A percentile compares a stretch with the other conserved stretches of the same genome.
Conservation (phyloP, 2,113 vertebrate genomes). For the Oxyura jamaicensis region DNA sequence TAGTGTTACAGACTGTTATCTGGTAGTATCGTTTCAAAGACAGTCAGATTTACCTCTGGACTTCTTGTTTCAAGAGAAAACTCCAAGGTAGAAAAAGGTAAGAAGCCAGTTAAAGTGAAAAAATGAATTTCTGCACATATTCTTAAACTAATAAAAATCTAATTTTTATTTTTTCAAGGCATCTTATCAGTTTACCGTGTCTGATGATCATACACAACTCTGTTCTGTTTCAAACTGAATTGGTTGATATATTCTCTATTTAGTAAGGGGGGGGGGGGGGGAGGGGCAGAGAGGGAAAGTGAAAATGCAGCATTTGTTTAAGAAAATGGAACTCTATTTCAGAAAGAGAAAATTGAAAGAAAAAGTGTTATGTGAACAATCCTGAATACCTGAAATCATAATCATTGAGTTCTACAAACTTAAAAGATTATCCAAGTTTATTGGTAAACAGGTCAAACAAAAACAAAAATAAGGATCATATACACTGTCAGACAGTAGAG, state of each 20-base stretch:
- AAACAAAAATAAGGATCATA: neutral
- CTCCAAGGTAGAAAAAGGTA: neutral
- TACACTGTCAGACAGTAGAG: neutral
- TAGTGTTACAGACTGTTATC: neutral
- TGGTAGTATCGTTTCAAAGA: neutral
- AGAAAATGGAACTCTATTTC: neutral
- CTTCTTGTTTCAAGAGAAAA: neutral
- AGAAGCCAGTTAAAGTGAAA: neutral
- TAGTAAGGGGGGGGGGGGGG: neutral
- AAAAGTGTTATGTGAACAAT: neutral
- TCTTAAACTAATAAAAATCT: neutral
- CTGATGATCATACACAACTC: neutral
- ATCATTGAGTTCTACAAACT: neutral
- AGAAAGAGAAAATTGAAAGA: neutral
- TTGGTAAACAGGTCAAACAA: neutral
- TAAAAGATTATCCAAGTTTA: neutral
- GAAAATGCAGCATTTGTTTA: neutral
- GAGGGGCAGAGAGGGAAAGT: neutral
- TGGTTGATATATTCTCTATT: neutral
- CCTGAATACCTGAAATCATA: neutral
- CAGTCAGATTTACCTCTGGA: no score
- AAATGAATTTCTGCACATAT: neutral
- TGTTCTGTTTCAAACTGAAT: neutral
- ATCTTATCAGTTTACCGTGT: neutral
- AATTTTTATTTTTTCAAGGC: neutral